These are phyloP conservation scores for Rallus crepitans DNA, from an alignment of 2,797 vertebrate genomes.

Conservation along the genomic window DNA sequence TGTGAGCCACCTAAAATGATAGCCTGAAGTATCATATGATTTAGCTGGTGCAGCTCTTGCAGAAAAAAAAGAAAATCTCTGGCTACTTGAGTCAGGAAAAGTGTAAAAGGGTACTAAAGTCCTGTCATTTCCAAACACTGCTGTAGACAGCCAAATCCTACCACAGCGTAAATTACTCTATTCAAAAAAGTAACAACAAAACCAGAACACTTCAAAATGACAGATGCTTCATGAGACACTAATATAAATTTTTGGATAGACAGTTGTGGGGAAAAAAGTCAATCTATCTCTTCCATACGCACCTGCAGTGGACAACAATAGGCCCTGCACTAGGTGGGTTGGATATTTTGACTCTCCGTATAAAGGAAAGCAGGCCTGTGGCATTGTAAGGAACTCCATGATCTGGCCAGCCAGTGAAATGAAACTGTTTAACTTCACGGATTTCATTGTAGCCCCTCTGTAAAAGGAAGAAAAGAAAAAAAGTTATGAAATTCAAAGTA, in stretches of 20 bases:
- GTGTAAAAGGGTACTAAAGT: background rate
- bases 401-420: slow-evolving; percentile 99
- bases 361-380: slow-evolving; percentile 96
- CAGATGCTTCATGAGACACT: background rate
- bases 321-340: slow-evolving; percentile 97
- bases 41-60: background rate
- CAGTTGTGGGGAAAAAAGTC: background rate
- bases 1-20: background rate
- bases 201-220: background rate
- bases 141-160: background rate
- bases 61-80: background rate
- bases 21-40: background rate
- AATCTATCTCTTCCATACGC: slow-evolving; percentile 49
- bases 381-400: slow-evolving; percentile 99
- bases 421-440: slow-evolving; percentile 98
- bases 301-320: slow-evolving; percentile 99
- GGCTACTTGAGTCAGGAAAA: background rate
- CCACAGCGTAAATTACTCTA: background rate
- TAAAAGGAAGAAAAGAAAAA: background rate
- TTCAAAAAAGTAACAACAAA: background rate
- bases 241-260: background rate
- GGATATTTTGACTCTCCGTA: slow-evolving; percentile 95
- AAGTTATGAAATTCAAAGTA: background rate
- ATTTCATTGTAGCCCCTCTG: slow-evolving; percentile 98
- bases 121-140: background rate